Evolutionary conservation across 2,797 vertebrate genomes (phyloP), one percentile per base, ranked within the genome.

Genomic region (Ptychobarbus kaznakovi): DNA sequence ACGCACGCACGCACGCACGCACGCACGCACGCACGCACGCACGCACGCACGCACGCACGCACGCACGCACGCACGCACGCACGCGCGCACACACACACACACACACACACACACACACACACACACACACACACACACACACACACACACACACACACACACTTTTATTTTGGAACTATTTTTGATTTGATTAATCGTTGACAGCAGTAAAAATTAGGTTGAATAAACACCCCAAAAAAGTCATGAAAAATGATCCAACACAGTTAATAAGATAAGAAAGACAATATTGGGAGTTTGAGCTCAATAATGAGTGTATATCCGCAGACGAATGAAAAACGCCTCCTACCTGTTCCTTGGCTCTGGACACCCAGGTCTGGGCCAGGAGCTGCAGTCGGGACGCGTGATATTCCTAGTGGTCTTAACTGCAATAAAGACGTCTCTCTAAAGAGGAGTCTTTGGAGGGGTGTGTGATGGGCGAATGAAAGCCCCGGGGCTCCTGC

Each of bases 361-460:
- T 93, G 20, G 97, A 97, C 91, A 98, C 95, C 98, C 98, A 99
- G 49, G 98, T 99, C 83, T 96, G 95, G 32, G 97, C 94, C 4
- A 99, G 95, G 91, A 99, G 92, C 87, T 95, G 95, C 92, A 99
- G 91, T 69, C 98, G 95, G 74, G 96, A 95, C 88, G 86, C 94
- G 91, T 99, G 98, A 91, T 98, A 98, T 88, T 97, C 81, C 95
- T 95, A 46, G 98, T 99, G 32, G 97, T 99, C 92, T 99, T 99
- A 75, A 99, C 96, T 0, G 98, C 98, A 75, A 99, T 96, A 90
- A 99, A 99, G 92, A 99, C 92, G 90, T 99, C 97, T 73, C 95
- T 95, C 92, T 51, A 99, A 90, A 6, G 79, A 87, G 68, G 79
- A 87, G 66, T 96, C 95, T 44, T 81, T 87, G 53, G 89, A 89